Conservation (phyloP, 92 coral and sea anemone species). For the Pocillopora meandrina region DNA sequence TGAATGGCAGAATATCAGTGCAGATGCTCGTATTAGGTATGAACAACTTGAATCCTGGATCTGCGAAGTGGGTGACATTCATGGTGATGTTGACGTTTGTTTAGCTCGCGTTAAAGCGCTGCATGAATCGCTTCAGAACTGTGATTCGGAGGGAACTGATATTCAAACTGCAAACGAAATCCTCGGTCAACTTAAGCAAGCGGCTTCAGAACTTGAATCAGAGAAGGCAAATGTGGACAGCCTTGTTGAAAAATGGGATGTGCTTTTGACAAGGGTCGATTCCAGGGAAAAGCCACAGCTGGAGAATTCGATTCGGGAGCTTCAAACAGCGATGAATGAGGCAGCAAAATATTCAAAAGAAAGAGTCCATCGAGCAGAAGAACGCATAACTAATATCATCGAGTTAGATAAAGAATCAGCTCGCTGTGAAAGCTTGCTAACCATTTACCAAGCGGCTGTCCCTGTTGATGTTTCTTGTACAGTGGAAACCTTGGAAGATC, state of each 20-base stretch:
- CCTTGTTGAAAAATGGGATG: constrained; percentile 43
- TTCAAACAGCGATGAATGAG: constrained; percentile 34
- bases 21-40: constrained; percentile 40
- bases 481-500: constrained; percentile 72
- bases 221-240: constrained; percentile 46
- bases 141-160: constrained; percentile 38
- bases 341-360: constrained; percentile 36
- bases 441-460: constrained; percentile 80
- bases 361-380: constrained; percentile 51
- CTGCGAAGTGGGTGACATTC: constrained; percentile 56
- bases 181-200: constrained; percentile 58
- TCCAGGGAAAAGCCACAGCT: constrained; percentile 46
- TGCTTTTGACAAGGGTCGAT: constrained; percentile 34
- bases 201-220: constrained; percentile 56
- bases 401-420: constrained; percentile 76
- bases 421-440: constrained; percentile 73
- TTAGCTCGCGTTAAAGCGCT: constrained; percentile 45
- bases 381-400: constrained; percentile 56
- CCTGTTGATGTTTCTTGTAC: constrained; percentile 67
- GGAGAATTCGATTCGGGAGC: constrained; percentile 38
- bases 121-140: constrained; percentile 18
- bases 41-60: constrained; percentile 57
- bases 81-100: constrained; percentile 36
- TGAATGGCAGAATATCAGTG: constrained; percentile 46
- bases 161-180: constrained; percentile 49